These are phyloP conservation scores for Kryptolebias marmoratus DNA, from an alignment of 2,113 vertebrate genomes.

Conservation along the genomic window DNA sequence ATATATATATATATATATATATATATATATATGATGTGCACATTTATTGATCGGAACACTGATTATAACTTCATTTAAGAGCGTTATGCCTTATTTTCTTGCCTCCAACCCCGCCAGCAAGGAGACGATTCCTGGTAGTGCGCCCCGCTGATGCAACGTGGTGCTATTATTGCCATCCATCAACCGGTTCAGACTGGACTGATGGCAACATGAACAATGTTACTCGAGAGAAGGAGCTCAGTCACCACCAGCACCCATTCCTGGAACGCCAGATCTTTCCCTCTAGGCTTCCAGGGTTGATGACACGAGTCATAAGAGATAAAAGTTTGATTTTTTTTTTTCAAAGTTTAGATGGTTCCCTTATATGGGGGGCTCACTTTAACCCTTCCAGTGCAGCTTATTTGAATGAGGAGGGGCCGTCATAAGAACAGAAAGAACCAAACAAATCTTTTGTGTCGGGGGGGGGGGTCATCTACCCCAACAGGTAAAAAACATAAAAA, in stretches of 20 bases:
- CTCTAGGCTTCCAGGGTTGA: not conserved
- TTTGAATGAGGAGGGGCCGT: not conserved
- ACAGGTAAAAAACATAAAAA: slow-evolving; percentile 15
- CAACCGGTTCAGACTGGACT: slow-evolving; percentile 73
- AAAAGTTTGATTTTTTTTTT: not conserved
- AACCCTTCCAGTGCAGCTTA: not conserved
- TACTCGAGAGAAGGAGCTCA: slow-evolving; percentile 6
- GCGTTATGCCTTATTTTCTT: not conserved
- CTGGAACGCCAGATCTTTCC: not conserved
- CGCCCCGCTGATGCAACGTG: slow-evolving; percentile 36
- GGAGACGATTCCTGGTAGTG: slow-evolving; percentile 10
- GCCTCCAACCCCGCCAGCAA: not conserved
- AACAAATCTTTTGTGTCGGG: slow-evolving; percentile 65
- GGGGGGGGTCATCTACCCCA: not conserved
- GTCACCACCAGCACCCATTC: not conserved
- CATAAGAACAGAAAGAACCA: not conserved
- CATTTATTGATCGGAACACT: not conserved
- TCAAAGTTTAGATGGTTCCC: not conserved
- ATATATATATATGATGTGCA: not conserved
- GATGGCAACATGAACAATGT: slow-evolving; percentile 36
- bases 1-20: too few relatives aligned
- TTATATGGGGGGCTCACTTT: not conserved
- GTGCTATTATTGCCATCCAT: slow-evolving; percentile 40
- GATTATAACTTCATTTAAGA: not conserved
- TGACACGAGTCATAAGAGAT: too few relatives aligned